These are phyloP conservation scores for Eufriesea mexicana DNA, from an alignment of 1,140 invertebrate genomes.

Conservation along the genomic window DNA sequence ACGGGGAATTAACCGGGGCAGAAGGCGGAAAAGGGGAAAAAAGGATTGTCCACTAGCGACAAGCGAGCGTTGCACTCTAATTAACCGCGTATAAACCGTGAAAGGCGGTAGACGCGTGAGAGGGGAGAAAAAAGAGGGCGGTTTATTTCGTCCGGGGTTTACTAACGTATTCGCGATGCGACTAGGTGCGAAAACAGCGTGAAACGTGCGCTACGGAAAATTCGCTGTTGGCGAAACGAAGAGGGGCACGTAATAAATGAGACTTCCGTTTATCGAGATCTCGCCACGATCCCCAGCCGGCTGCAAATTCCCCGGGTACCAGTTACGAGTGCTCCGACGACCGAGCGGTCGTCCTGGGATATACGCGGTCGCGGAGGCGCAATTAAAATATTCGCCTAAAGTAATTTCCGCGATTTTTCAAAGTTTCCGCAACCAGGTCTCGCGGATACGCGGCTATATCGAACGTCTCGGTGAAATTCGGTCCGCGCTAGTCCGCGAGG, in stretches of 20 bases:
- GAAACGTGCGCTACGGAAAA: neutral
- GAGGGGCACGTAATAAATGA: slow-evolving; percentile 26
- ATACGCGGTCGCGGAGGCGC: slow-evolving; percentile 16
- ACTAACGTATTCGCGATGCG: slow-evolving; percentile 1
- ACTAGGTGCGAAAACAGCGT: neutral
- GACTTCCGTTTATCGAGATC: slow-evolving; percentile 45
- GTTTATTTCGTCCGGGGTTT: neutral
- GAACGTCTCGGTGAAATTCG: slow-evolving; percentile 17
- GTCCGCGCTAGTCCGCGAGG: neutral
- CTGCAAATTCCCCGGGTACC: slow-evolving; percentile 16
- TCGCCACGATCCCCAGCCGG: neutral
- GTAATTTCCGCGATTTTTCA: slow-evolving; percentile 14
- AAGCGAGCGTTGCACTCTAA: neutral
- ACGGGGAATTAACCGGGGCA: neutral
- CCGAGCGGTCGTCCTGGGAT: neutral
- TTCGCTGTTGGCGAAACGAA: neutral
- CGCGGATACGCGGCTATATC: neutral
- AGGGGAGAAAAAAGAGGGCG: neutral
- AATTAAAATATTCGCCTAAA: slow-evolving; percentile 40
- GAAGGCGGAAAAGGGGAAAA: neutral
- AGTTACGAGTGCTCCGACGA: slow-evolving; percentile 18
- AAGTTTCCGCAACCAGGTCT: neutral
- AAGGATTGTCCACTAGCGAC: neutral
- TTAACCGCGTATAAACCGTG: slow-evolving; percentile 15
- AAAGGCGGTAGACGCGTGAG: neutral